phyloP scores from a whole-genome alignment of 2,113 vertebrate species.

The Penelope pileata region DNA sequence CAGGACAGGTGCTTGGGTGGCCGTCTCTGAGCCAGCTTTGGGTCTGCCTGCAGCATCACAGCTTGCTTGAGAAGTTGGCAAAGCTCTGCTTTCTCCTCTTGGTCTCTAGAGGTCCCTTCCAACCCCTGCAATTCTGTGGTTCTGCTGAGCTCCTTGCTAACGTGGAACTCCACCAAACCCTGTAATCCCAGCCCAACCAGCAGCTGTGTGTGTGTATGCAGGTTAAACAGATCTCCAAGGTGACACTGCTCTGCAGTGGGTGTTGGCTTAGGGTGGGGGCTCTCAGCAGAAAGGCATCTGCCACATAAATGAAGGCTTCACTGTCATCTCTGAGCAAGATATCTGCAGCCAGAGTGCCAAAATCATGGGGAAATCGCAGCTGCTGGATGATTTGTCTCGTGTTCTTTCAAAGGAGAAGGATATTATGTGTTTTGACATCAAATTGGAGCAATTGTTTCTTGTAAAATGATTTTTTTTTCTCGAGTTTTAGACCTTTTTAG shows the following conservation, averaged over 20 bases:
- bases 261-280: background rate
- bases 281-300: background rate
- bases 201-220: rapidly evolving
- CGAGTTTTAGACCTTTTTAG: conserved; percentile 49
- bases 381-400: background rate
- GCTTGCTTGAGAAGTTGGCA: background rate
- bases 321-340: background rate
- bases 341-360: background rate
- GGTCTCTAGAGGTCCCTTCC: too few relatives aligned
- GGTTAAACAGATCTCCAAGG: background rate
- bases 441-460: conserved; percentile 60
- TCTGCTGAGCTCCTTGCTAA: background rate
- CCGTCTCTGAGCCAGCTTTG: background rate
- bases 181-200: background rate
- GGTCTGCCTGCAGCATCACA: background rate
- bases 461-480: background rate
- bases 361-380: background rate
- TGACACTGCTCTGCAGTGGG: rapidly evolving
- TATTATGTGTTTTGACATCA: conserved; percentile 68
- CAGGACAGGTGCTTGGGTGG: background rate
- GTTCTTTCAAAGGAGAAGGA: conserved; percentile 6
- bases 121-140: too few relatives aligned
- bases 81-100: background rate
- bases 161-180: background rate
- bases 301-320: background rate